Percentiles rank a stretch among this genome's conserved stretches.
These are phyloP conservation scores for Muscicapa comitata DNA, from an alignment of 2,797 vertebrate species.

Conservation along the genomic window DNA sequence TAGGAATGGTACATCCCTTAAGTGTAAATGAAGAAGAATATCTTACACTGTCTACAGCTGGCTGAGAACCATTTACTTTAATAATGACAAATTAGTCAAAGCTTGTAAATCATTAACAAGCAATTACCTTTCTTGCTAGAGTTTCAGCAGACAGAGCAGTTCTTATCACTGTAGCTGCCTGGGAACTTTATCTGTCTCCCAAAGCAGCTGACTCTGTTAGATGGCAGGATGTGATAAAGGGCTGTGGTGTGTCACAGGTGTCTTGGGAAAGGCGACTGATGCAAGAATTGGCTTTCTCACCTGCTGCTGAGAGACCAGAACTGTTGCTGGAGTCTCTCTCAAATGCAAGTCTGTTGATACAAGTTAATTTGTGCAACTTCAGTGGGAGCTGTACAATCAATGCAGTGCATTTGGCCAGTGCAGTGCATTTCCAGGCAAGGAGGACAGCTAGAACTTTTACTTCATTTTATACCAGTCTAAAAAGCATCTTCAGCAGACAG, in stretches of 20 bases:
- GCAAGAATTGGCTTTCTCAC: background rate
- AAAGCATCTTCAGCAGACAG: background rate
- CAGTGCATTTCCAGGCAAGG: background rate
- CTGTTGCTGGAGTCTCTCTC: background rate
- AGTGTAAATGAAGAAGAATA: conserved; percentile 22
- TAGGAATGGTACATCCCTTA: background rate
- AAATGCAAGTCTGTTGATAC: background rate
- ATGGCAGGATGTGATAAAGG: conserved; percentile 6
- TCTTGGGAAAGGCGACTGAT: background rate
- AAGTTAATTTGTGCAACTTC: background rate
- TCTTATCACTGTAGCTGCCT: background rate
- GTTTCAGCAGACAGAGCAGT: conserved; percentile 16
- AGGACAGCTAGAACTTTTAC: background rate
- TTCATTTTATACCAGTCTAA: background rate
- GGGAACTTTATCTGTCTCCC: background rate
- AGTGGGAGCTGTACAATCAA: background rate
- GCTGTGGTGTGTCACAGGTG: background rate
- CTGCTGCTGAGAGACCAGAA: background rate
- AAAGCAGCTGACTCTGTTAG: background rate
- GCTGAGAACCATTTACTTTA: conserved; percentile 41
- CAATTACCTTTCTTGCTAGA: conserved; percentile 38
- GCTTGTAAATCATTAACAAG: conserved; percentile 60
- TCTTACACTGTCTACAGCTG: conserved; percentile 6
- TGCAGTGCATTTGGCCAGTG: background rate
- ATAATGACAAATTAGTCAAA: conserved; percentile 54